Conservation (phyloP, 2,888 invertebrate species). For the Microctonus brassicae region DNA sequence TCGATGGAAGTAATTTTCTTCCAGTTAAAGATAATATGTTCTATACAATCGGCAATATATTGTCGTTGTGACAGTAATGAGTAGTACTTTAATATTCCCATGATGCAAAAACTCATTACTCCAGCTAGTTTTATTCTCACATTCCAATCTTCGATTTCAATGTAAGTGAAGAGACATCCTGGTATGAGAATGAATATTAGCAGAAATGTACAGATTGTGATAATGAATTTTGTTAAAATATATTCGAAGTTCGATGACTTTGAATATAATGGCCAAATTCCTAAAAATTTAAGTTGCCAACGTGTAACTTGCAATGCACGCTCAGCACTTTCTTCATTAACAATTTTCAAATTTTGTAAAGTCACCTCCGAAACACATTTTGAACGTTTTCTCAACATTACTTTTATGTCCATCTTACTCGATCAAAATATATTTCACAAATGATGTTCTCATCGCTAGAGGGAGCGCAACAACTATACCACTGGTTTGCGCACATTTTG, state of each 20-base stretch:
- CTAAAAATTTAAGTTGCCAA: slow-evolving; percentile 54
- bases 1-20: background rate
- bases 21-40: slow-evolving; percentile 51
- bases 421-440: too few species aligned
- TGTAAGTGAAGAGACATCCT: slow-evolving; percentile 21
- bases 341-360: too few species aligned
- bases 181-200: slow-evolving; percentile 25
- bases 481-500: too few species aligned
- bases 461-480: too few species aligned
- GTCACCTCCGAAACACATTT: too few species aligned
- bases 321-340: too few species aligned
- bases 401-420: too few species aligned
- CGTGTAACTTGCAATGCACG: too few species aligned
- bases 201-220: slow-evolving; percentile 15
- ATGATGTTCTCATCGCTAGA: too few species aligned
- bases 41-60: slow-evolving; percentile 48
- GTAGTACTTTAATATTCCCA: slow-evolving; percentile 51
- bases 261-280: slow-evolving; percentile 52
- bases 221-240: background rate
- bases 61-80: slow-evolving; percentile 39
- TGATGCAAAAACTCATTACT: slow-evolving; percentile 50
- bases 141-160: background rate
- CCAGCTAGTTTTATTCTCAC: background rate
- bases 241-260: background rate
- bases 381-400: too few species aligned